Base-by-base conservation (phyloP, 2,797 vertebrate genomes). In the Pipistrellus pipistrellus region DNA sequence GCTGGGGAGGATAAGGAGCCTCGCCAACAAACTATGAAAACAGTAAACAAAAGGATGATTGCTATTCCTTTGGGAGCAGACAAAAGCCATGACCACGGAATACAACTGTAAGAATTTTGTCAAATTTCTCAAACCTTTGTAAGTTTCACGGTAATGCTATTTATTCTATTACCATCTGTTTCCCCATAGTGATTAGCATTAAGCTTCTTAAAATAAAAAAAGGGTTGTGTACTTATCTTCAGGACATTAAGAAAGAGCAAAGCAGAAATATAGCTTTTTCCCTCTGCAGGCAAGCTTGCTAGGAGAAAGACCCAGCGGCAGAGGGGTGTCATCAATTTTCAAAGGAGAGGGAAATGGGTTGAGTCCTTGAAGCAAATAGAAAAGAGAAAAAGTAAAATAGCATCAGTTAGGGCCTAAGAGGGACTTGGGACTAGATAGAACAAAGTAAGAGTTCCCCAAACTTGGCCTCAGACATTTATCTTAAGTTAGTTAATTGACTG, bases 91-190 rank as follows among this genome's bases (percentile, higher is more conserved):
- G 30, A 85, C 35, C 15, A 88, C 27, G 90, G 64, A 87, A 64
- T 38, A 75, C n/a, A 66, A 91, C 38, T 62, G 6, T 3, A 93
- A 87, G n/a, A 73, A 44, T 51, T 95, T 73, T 90, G 11, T 84
- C 25, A 88, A 92, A 90, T 81, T 94, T 95, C 44, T 94, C 85
- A 80, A 96, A 90, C 81, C 77, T 94, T 95, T 87, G 8, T 86
- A 80, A 84, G 23, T 86, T 92, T 90, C 55, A 30, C 94, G 72
- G 86, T 69, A 82, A 78, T 53, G 71, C 82, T 96, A 95, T 95
- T 94, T 96, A 95, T 94, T 75, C 71, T 95, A 90, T 92, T 91
- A 88, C 75, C 91, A 93, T 96, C 93, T 96, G 91, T 75, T 93
- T 95, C 71, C 57, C 57, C 71, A 92, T 35, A 90, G 73, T 88